Conservation (phyloP, 2,113 vertebrate genomes). For the Melanotaenia duboulayi region DNA sequence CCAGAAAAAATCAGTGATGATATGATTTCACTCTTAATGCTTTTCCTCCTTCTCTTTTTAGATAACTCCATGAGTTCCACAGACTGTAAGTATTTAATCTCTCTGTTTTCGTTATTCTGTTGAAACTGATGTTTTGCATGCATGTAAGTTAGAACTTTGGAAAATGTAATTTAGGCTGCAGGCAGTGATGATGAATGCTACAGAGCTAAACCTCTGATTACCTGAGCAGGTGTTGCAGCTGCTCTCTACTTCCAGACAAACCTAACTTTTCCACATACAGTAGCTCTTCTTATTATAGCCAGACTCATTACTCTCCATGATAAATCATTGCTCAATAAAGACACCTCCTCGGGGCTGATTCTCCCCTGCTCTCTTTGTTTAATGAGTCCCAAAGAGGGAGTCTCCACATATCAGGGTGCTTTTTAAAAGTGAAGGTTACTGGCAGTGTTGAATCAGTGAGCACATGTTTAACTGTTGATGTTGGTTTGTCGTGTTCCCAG, state of each 20-base stretch:
- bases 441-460: conserved; percentile 57
- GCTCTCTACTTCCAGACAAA: conserved; percentile 42
- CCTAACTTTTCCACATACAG: conserved; percentile 30
- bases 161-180: conserved; percentile 42
- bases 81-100: conserved; percentile 89
- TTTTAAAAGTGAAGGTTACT: conserved; percentile 17
- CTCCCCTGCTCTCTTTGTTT: conserved; percentile 56
- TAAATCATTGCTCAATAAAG: conserved; percentile 51
- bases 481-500: conserved; percentile 75
- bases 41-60: conserved; percentile 79
- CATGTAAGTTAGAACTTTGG: conserved; percentile 18
- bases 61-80: conserved; percentile 88
- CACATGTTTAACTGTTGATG: conserved; percentile 57
- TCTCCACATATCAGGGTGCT: conserved; percentile 19
- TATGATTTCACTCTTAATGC: conserved; percentile 5
- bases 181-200: conserved; percentile 50
- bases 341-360: conserved; percentile 30
- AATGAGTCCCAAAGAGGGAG: conserved; percentile 74
- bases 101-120: conserved; percentile 11
- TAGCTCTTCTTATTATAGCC: conserved; percentile 36
- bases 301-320: conserved; percentile 54
- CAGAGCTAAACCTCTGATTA: conserved; percentile 21
- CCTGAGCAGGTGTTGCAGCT: conserved; percentile 65
- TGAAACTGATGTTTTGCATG: conserved; percentile 10
- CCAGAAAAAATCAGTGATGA: neutral